Evolutionary conservation across 2,888 invertebrate species (phyloP).

Genomic region (Andricus curvator): DNA sequence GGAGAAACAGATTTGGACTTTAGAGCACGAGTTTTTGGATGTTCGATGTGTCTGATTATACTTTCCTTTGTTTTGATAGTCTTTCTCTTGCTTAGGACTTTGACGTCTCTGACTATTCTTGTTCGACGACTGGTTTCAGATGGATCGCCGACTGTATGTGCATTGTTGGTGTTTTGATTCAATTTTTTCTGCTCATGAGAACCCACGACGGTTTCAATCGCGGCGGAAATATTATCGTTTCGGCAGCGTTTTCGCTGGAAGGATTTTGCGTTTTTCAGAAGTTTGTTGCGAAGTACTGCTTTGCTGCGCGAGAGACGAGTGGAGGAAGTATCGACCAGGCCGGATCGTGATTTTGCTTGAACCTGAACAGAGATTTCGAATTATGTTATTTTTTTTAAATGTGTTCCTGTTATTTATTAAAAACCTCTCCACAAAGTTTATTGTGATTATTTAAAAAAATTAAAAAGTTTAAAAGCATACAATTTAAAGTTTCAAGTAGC

Average conservation of each 20-base stretch:
- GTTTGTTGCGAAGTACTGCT: conserved; percentile 71
- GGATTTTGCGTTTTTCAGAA: conserved; percentile 75
- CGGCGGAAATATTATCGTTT: conserved; percentile 69
- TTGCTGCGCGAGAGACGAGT: conserved; percentile 66
- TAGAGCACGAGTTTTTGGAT: conserved; percentile 41
- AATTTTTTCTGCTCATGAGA: conserved; percentile 39
- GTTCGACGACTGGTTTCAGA: conserved; percentile 40
- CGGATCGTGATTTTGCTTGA: conserved; percentile 69
- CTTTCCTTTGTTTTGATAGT: conserved; percentile 64
- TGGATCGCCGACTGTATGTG: background rate
- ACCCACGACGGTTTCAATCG: conserved; percentile 70
- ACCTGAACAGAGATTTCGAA: conserved; percentile 58
- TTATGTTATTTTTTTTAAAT: conserved; percentile 12
- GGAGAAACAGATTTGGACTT: conserved; percentile 6
- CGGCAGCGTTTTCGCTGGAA: conserved; percentile 71
- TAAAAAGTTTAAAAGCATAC: too few species aligned
- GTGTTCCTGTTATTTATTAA: too few species aligned
- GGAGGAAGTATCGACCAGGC: conserved; percentile 60
- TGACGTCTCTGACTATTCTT: conserved; percentile 53
- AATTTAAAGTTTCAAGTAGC: too few species aligned
- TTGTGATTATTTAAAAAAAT: too few species aligned
- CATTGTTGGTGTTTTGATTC: background rate
- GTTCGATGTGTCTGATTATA: conserved; percentile 45
- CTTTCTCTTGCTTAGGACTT: conserved; percentile 67
- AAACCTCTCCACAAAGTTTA: too few species aligned